Evolutionary conservation across 2,888 invertebrate genomes (phyloP).

Genomic region (Stramonita haemastoma): DNA sequence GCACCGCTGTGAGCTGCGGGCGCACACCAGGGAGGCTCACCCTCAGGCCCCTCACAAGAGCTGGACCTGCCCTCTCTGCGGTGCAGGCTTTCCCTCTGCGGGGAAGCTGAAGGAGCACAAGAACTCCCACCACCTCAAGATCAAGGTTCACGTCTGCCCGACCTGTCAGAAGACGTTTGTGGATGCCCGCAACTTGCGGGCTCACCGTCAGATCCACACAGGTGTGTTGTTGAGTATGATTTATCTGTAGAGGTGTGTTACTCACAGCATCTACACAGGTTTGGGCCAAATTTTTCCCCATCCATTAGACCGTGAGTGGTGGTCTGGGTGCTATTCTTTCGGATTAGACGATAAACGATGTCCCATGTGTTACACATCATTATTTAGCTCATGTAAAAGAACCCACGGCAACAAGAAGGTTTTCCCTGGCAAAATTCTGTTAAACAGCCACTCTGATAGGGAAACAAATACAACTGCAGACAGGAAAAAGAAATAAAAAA

Average conservation of each 20-base stretch:
- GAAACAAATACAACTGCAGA: too few species aligned
- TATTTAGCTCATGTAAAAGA: too few species aligned
- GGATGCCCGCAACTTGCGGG: constrained; percentile 67
- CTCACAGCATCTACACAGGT: not conserved
- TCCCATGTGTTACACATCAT: too few species aligned
- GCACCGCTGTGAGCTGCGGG: constrained; percentile 51
- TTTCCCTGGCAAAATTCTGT: too few species aligned
- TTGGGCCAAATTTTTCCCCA: too few species aligned
- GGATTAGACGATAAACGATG: too few species aligned
- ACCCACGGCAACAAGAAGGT: too few species aligned
- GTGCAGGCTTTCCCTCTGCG: constrained; percentile 57
- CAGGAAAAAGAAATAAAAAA: too few species aligned
- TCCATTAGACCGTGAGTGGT: too few species aligned
- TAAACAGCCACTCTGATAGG: too few species aligned
- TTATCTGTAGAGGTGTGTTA: too few species aligned
- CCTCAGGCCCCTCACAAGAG: constrained; percentile 55
- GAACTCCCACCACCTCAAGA: constrained; percentile 59
- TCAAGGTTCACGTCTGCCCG: constrained; percentile 65
- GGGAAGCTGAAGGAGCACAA: constrained; percentile 67
- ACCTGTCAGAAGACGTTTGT: constrained; percentile 68
- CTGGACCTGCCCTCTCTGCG: constrained; percentile 63
- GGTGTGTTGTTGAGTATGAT: constrained; percentile 50
- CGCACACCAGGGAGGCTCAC: constrained; percentile 59
- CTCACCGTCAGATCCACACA: constrained; percentile 67
- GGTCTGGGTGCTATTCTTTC: too few species aligned